A percentile compares a stretch with the other conserved stretches of the same genome.
phyloP scores from a whole-genome alignment of 2,888 invertebrate genomes.

The Arge pagana region DNA sequence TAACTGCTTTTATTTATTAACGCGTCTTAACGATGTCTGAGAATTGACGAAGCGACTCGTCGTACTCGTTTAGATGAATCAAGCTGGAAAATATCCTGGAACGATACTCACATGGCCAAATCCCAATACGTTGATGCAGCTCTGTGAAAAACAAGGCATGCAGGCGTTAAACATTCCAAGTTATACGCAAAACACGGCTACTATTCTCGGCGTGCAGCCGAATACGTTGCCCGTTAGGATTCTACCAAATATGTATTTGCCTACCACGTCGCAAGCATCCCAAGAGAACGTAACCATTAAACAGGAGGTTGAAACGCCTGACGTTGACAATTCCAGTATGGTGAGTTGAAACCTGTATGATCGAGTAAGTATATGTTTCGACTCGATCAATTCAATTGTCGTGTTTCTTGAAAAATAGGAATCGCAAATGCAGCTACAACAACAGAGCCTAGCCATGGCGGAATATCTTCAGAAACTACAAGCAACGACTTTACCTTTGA shows the following conservation, averaged over 20 bases:
- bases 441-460: slow-evolving; percentile 52
- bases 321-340: slow-evolving; percentile 34
- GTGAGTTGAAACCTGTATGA: slow-evolving; percentile 28
- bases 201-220: slow-evolving; percentile 44
- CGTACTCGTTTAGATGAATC: slow-evolving; percentile 39
- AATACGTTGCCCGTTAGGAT: slow-evolving; percentile 48
- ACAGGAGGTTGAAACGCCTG: slow-evolving; percentile 35
- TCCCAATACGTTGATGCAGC: slow-evolving; percentile 48
- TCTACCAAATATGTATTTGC: slow-evolving; percentile 48
- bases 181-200: slow-evolving; percentile 49
- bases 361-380: neutral
- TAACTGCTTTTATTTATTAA: neutral
- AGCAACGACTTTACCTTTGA: slow-evolving; percentile 50
- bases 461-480: slow-evolving; percentile 56
- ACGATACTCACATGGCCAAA: slow-evolving; percentile 50
- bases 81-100: slow-evolving; percentile 47
- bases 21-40: neutral
- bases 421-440: slow-evolving; percentile 46
- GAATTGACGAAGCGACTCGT: neutral
- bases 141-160: slow-evolving; percentile 51
- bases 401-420: slow-evolving; percentile 28
- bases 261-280: slow-evolving; percentile 40
- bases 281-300: slow-evolving; percentile 37
- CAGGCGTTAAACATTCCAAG: slow-evolving; percentile 54
- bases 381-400: slow-evolving; percentile 16